These are phyloP conservation scores for Drosophila elegans DNA, from an alignment of 1,140 invertebrate genomes.

Conservation along the genomic window DNA sequence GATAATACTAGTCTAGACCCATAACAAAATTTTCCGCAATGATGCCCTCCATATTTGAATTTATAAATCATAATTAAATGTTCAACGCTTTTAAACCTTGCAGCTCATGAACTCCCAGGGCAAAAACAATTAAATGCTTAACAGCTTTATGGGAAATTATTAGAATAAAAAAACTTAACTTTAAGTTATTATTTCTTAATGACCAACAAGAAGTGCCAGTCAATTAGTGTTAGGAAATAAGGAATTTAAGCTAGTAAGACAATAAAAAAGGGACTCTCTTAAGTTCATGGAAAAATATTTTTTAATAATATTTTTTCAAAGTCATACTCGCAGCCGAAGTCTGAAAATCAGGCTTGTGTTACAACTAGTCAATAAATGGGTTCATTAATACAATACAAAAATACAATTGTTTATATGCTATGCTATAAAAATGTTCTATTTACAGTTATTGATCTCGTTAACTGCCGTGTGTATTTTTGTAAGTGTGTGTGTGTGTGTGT, in stretches of 20 bases:
- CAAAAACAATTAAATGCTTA: not conserved
- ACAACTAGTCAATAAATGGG: constrained; percentile 55
- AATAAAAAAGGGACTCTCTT: not conserved
- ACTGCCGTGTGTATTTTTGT: constrained; percentile 27
- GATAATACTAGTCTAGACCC: not conserved
- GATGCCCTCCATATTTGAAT: not conserved
- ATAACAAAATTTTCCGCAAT: not conserved
- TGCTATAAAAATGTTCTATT: constrained; percentile 36
- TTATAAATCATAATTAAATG: no score
- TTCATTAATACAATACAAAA: constrained; percentile 58
- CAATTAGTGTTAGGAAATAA: no score
- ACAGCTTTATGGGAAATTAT: not conserved
- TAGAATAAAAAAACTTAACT: no score
- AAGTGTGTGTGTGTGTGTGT: constrained; percentile 9
- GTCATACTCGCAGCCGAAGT: constrained; percentile 33
- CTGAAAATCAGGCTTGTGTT: constrained; percentile 29
- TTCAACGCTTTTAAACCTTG: not conserved
- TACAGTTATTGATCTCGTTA: constrained; percentile 39
- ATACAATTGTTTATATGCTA: constrained; percentile 44
- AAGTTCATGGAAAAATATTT: constrained; percentile 25
- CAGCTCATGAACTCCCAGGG: not conserved
- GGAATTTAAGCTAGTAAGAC: not conserved
- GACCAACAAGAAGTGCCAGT: no score
- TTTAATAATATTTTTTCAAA: constrained; percentile 41
- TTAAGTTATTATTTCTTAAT: no score